These are phyloP conservation scores for Girardia tigrina DNA, from an alignment of 2,888 invertebrate genomes.

Conservation along the genomic window DNA sequence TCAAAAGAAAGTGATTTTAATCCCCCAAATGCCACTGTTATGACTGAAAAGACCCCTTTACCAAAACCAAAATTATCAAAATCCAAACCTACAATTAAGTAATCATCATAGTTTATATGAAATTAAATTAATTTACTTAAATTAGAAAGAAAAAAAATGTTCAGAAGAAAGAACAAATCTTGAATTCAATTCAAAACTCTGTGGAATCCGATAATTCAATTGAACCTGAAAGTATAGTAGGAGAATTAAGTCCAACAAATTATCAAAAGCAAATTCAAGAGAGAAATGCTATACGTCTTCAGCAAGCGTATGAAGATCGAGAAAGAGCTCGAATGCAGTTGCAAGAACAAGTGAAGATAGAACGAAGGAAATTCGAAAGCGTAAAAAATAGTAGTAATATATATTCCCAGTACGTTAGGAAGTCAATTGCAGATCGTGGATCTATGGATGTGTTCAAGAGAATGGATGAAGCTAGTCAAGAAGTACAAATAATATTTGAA, in stretches of 20 bases:
- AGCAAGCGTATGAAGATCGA: not conserved
- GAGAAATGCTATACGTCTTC: not conserved
- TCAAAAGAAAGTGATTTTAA: not conserved
- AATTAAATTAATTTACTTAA: too few species aligned
- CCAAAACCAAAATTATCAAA: conserved; percentile 6
- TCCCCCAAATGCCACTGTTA: not conserved
- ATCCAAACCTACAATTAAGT: not conserved
- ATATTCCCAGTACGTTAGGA: not conserved
- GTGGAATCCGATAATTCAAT: not conserved
- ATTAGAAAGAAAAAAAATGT: conserved; percentile 18
- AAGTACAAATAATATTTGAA: too few species aligned
- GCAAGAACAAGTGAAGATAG: not conserved
- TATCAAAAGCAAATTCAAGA: not conserved
- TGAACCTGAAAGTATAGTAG: not conserved
- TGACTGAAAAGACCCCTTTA: not conserved
- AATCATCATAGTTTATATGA: too few species aligned
- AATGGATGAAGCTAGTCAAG: conserved; percentile 19
- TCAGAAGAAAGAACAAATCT: not conserved
- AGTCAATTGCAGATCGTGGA: not conserved
- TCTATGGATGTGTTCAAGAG: not conserved
- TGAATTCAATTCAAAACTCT: not conserved
- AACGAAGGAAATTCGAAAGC: not conserved
- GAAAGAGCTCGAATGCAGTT: not conserved
- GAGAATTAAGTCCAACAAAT: not conserved
- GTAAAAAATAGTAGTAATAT: not conserved